These are phyloP conservation scores for Andrena flavipes DNA, from an alignment of 2,888 invertebrate genomes.

Conservation along the genomic window DNA sequence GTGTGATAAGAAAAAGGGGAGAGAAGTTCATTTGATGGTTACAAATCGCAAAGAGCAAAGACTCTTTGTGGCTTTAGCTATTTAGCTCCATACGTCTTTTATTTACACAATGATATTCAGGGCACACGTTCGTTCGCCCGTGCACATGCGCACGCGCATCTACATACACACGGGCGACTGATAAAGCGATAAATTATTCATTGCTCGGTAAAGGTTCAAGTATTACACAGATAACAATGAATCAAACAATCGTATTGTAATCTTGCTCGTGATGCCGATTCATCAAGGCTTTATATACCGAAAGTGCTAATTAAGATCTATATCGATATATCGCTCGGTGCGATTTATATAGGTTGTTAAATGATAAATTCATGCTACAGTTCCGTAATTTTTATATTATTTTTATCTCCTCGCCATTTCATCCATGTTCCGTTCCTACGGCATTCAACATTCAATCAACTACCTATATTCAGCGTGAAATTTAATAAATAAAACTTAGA, in stretches of 20 bases:
- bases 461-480: background rate
- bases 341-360: no score
- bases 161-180: background rate
- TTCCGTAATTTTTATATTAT: background rate
- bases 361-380: background rate
- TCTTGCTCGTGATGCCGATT: background rate
- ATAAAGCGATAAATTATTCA: constrained; percentile 36
- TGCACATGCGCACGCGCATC: constrained; percentile 14
- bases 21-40: constrained; percentile 15
- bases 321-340: background rate
- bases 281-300: no score
- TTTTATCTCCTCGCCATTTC: background rate
- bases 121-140: background rate
- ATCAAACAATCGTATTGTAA: background rate
- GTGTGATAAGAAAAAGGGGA: constrained; percentile 10
- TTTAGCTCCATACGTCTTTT: constrained; percentile 22
- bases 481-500: no score
- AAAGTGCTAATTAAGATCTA: background rate
- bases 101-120: constrained; percentile 41
- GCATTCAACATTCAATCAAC: background rate
- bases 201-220: constrained; percentile 22
- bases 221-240: background rate
- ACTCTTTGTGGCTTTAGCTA: background rate
- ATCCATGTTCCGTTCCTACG: background rate
- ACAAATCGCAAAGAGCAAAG: background rate